Percentiles rank a stretch among this genome's conserved stretches.
These are phyloP conservation scores for Antechinus stuartii DNA, from an alignment of 2,113 vertebrate species.

Conservation along the genomic window DNA sequence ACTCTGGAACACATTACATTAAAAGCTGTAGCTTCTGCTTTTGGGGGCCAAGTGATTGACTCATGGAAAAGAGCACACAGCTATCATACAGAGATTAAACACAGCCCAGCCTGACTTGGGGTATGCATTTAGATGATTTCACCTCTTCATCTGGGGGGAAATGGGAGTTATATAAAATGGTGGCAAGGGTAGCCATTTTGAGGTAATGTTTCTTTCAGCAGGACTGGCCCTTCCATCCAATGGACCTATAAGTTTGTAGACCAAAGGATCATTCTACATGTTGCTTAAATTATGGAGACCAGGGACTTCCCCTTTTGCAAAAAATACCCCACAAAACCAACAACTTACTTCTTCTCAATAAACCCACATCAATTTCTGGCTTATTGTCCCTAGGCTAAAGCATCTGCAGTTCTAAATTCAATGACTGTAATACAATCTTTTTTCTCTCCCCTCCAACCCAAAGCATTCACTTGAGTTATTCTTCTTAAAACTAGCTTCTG, in stretches of 20 bases:
- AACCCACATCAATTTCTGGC: not conserved
- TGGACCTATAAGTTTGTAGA: not conserved
- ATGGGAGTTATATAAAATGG: not conserved
- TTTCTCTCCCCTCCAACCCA: not conserved
- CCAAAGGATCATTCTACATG: not conserved
- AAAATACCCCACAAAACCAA: not conserved
- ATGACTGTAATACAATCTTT: not conserved
- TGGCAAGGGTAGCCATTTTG: not conserved
- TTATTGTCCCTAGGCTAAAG: not conserved
- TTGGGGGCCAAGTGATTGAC: not conserved
- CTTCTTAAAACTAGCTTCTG: slow-evolving; percentile 20
- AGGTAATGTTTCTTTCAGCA: not conserved
- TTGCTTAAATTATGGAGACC: not conserved
- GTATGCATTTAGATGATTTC: not conserved
- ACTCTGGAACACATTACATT: not conserved
- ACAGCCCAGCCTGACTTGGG: not conserved
- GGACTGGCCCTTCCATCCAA: slow-evolving; percentile 7
- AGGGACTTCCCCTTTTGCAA: not conserved
- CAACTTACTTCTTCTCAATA: not conserved
- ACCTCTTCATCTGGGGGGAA: not conserved
- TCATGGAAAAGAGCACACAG: not conserved
- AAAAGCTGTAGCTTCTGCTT: not conserved
- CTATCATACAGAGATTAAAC: not conserved
- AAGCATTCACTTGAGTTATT: not conserved
- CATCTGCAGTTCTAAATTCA: slow-evolving; percentile 14